Evolutionary conservation across 2,113 vertebrate species (phyloP), one percentile per base, ranked within the genome.

Genomic region (Neolamprologus kungweensis): DNA sequence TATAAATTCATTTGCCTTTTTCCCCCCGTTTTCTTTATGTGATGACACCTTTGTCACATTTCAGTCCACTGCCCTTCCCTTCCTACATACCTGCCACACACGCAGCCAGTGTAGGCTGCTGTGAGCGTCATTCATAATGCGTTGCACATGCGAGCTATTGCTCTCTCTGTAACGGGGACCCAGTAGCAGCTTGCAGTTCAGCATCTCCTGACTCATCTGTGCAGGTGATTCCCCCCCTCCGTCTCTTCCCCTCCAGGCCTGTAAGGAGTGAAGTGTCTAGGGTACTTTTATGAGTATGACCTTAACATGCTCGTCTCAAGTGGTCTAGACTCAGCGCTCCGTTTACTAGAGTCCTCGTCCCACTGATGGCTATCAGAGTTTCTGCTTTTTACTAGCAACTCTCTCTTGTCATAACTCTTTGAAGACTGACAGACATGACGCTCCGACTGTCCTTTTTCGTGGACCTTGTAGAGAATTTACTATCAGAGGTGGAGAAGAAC

Each of bases 251-350:
- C 89, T 91, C 13, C 80, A 88, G 94, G 87, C 86, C 86, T 65
- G 16, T 80, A 68, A 88, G 88, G 35, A 89, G 65, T 83, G 26
- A 82, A 5, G 28, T 71, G 81, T 91, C 88, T 81, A 17, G 35
- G 81, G 85, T 82, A 84, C 83, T 88, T 95, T 95, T 92, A 95
- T 90, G 94, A 95, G 90, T 47, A 14, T 94, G 94, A 95, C 94
- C 94, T 88, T 85, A 88, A 93, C 92, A 91, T 92, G 92, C 87
- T 91, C 85, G 85, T 94, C 91, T 93, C 84, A 63, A 93, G 85
- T 31, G 89, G 92, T 94, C 92, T 92, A 87, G 94, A 95, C 93
- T 93, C 86, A 19, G 47, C 9, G 23, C 85, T 89, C 28, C 31
- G 23, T 94, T 94, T 93, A 92, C 92, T 88, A 80, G 84, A 83